Evolutionary conservation across 2,113 vertebrate species (phyloP).

Genomic region (Nipponia nippon): DNA sequence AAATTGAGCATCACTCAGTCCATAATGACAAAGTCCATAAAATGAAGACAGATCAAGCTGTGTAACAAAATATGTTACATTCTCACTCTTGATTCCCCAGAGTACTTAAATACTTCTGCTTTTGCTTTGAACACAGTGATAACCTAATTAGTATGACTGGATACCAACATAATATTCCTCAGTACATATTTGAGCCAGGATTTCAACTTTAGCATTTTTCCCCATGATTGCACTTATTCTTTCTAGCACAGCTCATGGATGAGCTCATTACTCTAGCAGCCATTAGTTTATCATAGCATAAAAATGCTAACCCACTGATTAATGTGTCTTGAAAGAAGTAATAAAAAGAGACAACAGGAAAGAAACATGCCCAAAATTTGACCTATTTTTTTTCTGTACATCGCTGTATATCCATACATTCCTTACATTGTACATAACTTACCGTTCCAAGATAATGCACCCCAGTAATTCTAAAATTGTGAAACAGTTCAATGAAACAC

Average conservation of each 20-base stretch:
- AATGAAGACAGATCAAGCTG: background rate
- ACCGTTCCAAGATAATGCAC: background rate
- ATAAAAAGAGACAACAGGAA: background rate
- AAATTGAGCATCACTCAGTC: background rate
- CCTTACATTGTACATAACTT: background rate
- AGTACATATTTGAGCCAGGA: constrained; percentile 16
- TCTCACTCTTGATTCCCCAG: constrained; percentile 1
- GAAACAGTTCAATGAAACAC: background rate
- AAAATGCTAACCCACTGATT: constrained; percentile 49
- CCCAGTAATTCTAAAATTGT: background rate
- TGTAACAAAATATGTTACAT: background rate
- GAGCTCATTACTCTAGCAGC: constrained; percentile 50
- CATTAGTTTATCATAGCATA: constrained; percentile 51
- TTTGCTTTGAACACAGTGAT: constrained; percentile 36
- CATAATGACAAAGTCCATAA: background rate
- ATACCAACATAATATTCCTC: constrained; percentile 45
- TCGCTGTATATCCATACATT: background rate
- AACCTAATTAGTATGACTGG: constrained; percentile 41
- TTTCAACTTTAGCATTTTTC: constrained; percentile 63
- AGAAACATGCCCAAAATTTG: background rate
- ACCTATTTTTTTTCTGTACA: background rate
- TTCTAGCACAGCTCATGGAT: constrained; percentile 43
- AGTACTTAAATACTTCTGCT: constrained; percentile 17
- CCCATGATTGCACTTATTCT: constrained; percentile 46
- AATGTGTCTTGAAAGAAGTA: constrained; percentile 37